Base-by-base conservation (phyloP, 2,113 vertebrate genomes). In the Ammodytes marinus region DNA sequence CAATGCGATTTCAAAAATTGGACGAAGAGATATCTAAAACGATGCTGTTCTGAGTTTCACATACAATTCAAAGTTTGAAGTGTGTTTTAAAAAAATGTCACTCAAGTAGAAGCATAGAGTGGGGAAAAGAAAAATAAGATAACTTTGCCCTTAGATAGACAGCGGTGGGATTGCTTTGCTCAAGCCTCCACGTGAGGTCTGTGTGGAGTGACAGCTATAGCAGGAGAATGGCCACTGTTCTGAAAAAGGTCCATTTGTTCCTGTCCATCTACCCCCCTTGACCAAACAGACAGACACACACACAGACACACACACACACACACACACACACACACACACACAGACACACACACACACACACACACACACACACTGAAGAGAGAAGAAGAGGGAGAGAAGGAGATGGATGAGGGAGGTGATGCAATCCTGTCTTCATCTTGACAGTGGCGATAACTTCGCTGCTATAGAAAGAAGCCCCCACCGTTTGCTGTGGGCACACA, bases 161-260 rank as follows among this genome's bases (percentile, higher is more conserved):
- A 68, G 46, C 1, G 43, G 13, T 53, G 73, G 79, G 52, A 64
- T 83, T 68, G 12, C 79, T 85, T 77, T 85, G 35, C 64, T 52
- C 68, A 58, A 46, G 59, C 40, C 66, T 52, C 79, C 50, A 54
- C 17, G 37, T 82, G 86, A 52, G 69, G 69, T 74, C 71, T 52
- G 42, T 46, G 45, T 73, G 58, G 73, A 72, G 57, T 27, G 84
- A 86, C 64, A 14, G 71, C 50, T 60, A 27, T 27, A 80, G 82
- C 69, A 14, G 52, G 19, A 70, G 70, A 76, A 63, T 53, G 66
- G 52, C 64, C 82, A 65, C 39, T 39, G 75, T 46, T 75, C 64
- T 68, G 74, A 74, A 50, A 58, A 11, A 42, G 57, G 61, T 63
- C 77, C 83, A 84, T 89, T 83, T 87, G 85, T 84, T 74, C 68